Base-by-base conservation (phyloP, 2,797 vertebrate genomes). In the Bucorvus abyssinicus region DNA sequence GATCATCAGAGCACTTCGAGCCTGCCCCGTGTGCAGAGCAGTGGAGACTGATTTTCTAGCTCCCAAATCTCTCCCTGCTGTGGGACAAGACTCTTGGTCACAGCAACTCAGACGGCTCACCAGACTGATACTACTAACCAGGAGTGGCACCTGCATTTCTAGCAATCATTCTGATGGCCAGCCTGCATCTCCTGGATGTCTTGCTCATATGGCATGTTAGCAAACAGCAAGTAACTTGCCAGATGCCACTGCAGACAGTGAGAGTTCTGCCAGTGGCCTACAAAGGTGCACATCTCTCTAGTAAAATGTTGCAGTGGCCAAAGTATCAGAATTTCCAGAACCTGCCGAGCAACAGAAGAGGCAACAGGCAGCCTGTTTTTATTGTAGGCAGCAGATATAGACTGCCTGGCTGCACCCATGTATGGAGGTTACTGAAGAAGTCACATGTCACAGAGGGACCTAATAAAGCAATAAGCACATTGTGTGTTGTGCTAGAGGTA, bases 381-480 rank as follows among this genome's bases (percentile, higher is more conserved):
- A 12, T 47, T 77, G 67, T 3, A 36, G 71, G 22, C 32, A 34
- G 55, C 42, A 83, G 47, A 19, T 7, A 16, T 1, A 90, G 32
- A 4, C 8, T 45, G 64, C 13, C 26, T 34, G 69, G 9, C 26
- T 83, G 76, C 59, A 24, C 1, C 2, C 4, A 23, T 55, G 50
- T 26, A 23, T 15, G 38, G 42, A 50, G 55, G 45, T 49, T 59
- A 19, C 60, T 22, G 69, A 73, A 45, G 47, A 27, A 74, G 23
- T 20, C 44, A 13, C 18, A 21, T 4, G 14, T 19, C 56, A 55
- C 24, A 22, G 3, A 47, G 44, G 16, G 44, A 86, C 18, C n/a
- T 84, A 22, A 74, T 16, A 75, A 75, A 65, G 44, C 44, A 44
- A 32, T 0, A 0, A 64, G n/a, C 14, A 13, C 0, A 0, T n/a